Percentiles rank a stretch among this genome's conserved stretches.
These are phyloP conservation scores for Eustalomyia histrio DNA, from an alignment of 2,888 invertebrate species.

Conservation along the genomic window DNA sequence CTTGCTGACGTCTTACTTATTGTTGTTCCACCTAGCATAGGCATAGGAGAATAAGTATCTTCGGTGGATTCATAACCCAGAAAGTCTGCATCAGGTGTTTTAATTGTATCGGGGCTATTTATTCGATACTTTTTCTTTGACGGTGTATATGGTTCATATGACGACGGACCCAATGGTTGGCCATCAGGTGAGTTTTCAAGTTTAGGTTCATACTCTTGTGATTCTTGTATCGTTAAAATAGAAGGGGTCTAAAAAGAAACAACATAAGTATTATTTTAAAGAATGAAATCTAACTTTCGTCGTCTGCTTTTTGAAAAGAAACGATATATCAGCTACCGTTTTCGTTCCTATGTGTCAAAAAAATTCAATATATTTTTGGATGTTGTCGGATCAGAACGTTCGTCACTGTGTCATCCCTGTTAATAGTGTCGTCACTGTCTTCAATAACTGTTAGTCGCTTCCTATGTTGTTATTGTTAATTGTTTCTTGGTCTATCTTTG, in stretches of 20 bases:
- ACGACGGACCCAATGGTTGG: conserved; percentile 8
- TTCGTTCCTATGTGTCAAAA: too few relatives aligned
- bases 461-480: too few relatives aligned
- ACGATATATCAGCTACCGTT: too few relatives aligned
- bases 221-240: not conserved
- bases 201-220: conserved; percentile 45
- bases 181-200: conserved; percentile 14
- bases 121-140: conserved; percentile 32
- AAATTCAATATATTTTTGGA: too few relatives aligned
- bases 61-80: conserved; percentile 21
- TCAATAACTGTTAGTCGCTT: too few relatives aligned
- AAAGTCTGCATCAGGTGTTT: conserved; percentile 23
- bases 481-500: too few relatives aligned
- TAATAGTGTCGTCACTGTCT: too few relatives aligned
- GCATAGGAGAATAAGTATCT: conserved; percentile 57
- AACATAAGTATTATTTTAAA: not conserved
- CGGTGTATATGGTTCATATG: conserved; percentile 58
- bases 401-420: too few relatives aligned
- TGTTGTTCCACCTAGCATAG: not conserved
- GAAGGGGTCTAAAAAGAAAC: not conserved
- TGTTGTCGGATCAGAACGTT: too few relatives aligned
- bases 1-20: not conserved
- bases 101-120: not conserved
- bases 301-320: too few relatives aligned
- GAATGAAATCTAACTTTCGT: not conserved